Base-by-base conservation (phyloP, 2,797 vertebrate species). In the Sebastes cheni region DNA sequence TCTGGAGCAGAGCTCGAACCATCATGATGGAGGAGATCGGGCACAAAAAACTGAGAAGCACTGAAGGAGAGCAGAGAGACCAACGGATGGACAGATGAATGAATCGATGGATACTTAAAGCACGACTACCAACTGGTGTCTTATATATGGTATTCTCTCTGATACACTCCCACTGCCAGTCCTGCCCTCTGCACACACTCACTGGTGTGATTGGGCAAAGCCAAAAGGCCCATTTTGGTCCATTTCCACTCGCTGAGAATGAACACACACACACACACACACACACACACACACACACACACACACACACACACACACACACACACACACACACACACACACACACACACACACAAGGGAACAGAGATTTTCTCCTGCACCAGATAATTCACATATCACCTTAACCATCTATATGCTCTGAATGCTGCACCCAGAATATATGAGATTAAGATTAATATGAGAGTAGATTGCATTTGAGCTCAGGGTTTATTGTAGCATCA, bases 1-100 rank as follows among this genome's bases (percentile, higher is more conserved):
- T 95, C 89, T 93, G 93, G 69, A 96, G 94, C 59, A 96, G 85
- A 34, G 84, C 85, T 73, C 11, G 90, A 78, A 88, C 91, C 93
- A 94, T 62, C 96, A 96, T 96, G 88, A 82, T 90, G 88, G 75
- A 86, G 81, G 80, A 85, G 62, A 71, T 5, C 13, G 13, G 52
- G 34, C 1, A 58, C 42, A n/a, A 56, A 58, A 80, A 52, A 46
- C 34, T 30, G 25, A 79, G 82, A 71, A 62, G 80, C 73, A 65
- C 56, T 23, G 75, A 42, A 16, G 72, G 71, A 75, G 61, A 86
- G 18, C 65, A 54, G 62, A 79, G 59, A 77, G 73, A 86, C 13
- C 61, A 62, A 36, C 11, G 18, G 79, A 84, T n/a, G 46, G 55
- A 61, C 22, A 67, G 79, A 69, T 14, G 72, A 32, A 52, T 55